Evolutionary conservation across 2,797 vertebrate species (phyloP).

Genomic region (Syngnathus rostellatus): DNA sequence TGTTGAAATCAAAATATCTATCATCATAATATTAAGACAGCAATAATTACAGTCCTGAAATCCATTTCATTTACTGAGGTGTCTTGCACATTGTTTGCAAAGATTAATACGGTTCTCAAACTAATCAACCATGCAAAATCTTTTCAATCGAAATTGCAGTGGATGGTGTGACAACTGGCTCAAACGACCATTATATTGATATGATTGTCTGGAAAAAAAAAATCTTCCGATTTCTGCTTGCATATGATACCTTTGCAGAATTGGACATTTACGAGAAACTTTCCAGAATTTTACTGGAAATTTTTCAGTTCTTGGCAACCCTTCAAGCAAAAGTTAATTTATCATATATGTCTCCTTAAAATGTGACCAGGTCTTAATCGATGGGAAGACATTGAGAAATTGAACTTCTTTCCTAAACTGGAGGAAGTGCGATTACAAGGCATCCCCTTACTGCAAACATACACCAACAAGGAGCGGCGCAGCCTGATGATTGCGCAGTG

Average conservation of each 20-base stretch:
- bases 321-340: background rate
- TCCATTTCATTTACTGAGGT: background rate
- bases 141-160: no score
- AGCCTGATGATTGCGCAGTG: slow-evolving; percentile 87
- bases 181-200: no score
- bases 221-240: background rate
- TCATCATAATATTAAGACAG: background rate
- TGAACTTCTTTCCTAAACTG: slow-evolving; percentile 92
- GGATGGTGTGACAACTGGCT: no score
- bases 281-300: background rate
- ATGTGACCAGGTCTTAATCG: slow-evolving; percentile 77
- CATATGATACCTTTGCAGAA: background rate
- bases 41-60: background rate
- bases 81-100: background rate
- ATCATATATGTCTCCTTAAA: background rate
- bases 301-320: background rate
- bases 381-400: slow-evolving; percentile 95
- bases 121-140: no score
- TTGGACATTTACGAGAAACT: background rate
- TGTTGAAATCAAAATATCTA: background rate
- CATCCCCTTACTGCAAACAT: slow-evolving; percentile 88
- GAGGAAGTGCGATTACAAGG: slow-evolving; percentile 91
- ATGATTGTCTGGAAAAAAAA: background rate
- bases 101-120: background rate
- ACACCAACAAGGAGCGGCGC: slow-evolving; percentile 86